Conservation (phyloP, 2,113 vertebrate genomes). For the Puma concolor region DNA sequence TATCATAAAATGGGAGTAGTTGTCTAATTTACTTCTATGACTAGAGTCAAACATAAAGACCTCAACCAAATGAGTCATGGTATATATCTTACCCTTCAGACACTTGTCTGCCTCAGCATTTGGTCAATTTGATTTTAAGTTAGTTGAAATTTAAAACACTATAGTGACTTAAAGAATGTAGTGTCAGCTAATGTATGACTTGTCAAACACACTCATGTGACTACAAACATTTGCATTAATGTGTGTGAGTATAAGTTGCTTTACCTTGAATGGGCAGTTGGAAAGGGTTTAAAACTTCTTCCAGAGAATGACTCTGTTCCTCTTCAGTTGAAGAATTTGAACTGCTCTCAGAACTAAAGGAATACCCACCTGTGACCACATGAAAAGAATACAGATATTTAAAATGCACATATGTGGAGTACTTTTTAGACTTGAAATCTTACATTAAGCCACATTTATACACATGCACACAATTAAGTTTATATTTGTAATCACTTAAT, state of each 20-base stretch:
- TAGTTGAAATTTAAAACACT: conserved; percentile 41
- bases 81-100: background rate
- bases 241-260: background rate
- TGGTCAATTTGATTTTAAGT: conserved; percentile 7
- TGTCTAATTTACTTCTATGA: background rate
- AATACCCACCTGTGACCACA: background rate
- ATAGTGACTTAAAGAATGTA: background rate
- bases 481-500: background rate
- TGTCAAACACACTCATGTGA: background rate
- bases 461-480: background rate
- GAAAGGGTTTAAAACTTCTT: background rate
- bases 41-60: background rate
- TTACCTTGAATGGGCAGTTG: conserved; percentile 23
- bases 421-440: conserved; percentile 37
- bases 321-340: background rate
- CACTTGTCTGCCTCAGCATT: background rate
- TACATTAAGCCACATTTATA: background rate
- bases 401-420: background rate
- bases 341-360: background rate
- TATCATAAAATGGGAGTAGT: background rate
- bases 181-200: background rate
- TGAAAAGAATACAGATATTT: background rate
- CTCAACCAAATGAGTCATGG: background rate
- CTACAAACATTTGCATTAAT: conserved; percentile 19
- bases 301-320: background rate